Conservation (phyloP, 2,888 invertebrate species). For the Idaea dimidiata region DNA sequence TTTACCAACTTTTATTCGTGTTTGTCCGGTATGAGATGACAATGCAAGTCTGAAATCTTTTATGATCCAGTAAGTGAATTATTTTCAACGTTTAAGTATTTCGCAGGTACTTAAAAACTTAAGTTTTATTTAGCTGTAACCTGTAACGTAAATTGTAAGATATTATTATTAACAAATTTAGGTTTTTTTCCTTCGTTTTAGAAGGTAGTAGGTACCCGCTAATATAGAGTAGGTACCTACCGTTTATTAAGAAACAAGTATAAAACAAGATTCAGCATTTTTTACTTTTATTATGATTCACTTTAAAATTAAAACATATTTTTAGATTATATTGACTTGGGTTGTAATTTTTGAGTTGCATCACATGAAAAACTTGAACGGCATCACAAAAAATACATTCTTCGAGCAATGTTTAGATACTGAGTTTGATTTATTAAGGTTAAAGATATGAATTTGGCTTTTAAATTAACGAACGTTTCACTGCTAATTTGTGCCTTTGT, state of each 20-base stretch:
- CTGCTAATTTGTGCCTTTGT: slow-evolving; percentile 51
- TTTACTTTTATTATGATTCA: not conserved
- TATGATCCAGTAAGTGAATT: not conserved
- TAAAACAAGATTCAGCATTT: slow-evolving; percentile 13
- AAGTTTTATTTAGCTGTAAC: not conserved
- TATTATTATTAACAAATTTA: not conserved
- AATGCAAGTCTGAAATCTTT: slow-evolving; percentile 26
- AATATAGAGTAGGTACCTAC: not conserved
- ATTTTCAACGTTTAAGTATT: not conserved
- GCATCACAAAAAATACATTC: not conserved
- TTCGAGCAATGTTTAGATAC: slow-evolving; percentile 8
- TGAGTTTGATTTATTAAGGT: slow-evolving; percentile 3
- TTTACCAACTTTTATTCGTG: no score
- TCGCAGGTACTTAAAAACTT: not conserved
- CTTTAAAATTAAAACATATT: slow-evolving; percentile 18
- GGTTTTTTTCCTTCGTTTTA: slow-evolving; percentile 32
- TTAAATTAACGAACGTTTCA: slow-evolving; percentile 8
- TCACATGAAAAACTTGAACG: not conserved
- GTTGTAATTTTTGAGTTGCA: not conserved
- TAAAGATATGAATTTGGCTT: slow-evolving; percentile 5
- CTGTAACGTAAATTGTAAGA: not conserved
- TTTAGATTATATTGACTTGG: slow-evolving; percentile 6
- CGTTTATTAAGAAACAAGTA: slow-evolving; percentile 13
- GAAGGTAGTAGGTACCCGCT: slow-evolving; percentile 22
- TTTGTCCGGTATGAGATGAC: slow-evolving; percentile 14